These are phyloP conservation scores for Mylabris sibirica DNA, from an alignment of 2,888 invertebrate species.

Conservation along the genomic window DNA sequence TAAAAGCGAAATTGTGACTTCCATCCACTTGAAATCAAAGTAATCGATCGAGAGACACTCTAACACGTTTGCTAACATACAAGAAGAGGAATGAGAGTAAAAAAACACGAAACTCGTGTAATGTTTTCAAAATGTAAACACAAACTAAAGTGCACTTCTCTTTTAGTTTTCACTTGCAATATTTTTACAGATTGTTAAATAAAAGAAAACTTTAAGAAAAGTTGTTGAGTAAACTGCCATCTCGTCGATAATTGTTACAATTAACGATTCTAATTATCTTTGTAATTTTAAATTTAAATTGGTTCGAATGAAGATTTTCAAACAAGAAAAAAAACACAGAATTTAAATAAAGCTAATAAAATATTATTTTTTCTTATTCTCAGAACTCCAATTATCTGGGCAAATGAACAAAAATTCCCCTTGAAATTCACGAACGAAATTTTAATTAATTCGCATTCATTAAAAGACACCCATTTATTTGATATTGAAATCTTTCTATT, in stretches of 20 bases:
- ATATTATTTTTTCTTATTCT: neutral
- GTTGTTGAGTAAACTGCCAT: neutral
- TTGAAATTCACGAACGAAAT: too few species aligned
- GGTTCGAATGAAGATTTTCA: neutral
- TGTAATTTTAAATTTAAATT: neutral
- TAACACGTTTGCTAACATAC: too few species aligned
- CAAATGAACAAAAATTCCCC: too few species aligned
- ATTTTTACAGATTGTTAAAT: neutral
- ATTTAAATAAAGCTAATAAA: neutral
- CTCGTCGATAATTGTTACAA: neutral
- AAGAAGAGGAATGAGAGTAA: too few species aligned
- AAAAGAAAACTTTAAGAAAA: too few species aligned
- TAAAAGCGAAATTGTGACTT: too few species aligned
- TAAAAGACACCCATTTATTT: neutral
- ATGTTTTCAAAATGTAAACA: neutral
- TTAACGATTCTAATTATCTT: neutral
- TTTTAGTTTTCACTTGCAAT: neutral
- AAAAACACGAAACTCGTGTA: too few species aligned
- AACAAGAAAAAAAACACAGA: neutral
- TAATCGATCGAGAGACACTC: too few species aligned
- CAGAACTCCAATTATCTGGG: too few species aligned
- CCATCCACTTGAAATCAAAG: too few species aligned
- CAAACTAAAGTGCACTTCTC: neutral
- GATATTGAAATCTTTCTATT: neutral
- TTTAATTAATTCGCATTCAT: neutral